Conservation (phyloP, 2,888 invertebrate species). For the Arrhopalites spinosus region DNA sequence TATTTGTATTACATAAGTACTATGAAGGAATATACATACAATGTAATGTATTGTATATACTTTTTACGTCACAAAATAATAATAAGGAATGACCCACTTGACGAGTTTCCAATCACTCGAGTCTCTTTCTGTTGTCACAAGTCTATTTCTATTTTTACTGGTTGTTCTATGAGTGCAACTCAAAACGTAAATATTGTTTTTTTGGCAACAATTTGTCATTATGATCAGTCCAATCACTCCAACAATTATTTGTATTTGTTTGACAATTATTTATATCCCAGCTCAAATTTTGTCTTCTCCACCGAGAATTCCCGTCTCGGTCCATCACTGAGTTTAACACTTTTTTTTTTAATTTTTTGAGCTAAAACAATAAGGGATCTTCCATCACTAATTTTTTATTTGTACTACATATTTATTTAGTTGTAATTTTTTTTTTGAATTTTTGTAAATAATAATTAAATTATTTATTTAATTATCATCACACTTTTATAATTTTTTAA, state of each 20-base stretch:
- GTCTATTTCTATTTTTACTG: background rate
- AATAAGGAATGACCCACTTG: slow-evolving; percentile 11
- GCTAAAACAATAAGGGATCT: no score
- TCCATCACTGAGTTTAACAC: slow-evolving; percentile 3
- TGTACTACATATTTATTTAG: background rate
- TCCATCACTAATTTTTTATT: background rate
- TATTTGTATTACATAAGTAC: no score
- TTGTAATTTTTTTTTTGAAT: background rate
- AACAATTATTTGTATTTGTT: background rate
- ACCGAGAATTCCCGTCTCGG: slow-evolving; percentile 14
- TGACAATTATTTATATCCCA: slow-evolving; percentile 1
- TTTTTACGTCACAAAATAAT: background rate
- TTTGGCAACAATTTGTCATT: background rate
- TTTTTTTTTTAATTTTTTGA: background rate
- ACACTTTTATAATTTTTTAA: no score
- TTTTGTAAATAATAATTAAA: no score
- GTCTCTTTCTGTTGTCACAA: background rate
- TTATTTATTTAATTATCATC: no score
- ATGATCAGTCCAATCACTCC: no score
- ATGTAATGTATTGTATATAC: background rate
- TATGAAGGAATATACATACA: no score
- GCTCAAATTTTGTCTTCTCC: background rate
- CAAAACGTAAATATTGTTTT: background rate
- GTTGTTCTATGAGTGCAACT: background rate
- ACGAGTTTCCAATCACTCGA: background rate